Evolutionary conservation across 2,113 vertebrate genomes (phyloP), one percentile per base, ranked within the genome.

Genomic region (Sceloporus tristichus): DNA sequence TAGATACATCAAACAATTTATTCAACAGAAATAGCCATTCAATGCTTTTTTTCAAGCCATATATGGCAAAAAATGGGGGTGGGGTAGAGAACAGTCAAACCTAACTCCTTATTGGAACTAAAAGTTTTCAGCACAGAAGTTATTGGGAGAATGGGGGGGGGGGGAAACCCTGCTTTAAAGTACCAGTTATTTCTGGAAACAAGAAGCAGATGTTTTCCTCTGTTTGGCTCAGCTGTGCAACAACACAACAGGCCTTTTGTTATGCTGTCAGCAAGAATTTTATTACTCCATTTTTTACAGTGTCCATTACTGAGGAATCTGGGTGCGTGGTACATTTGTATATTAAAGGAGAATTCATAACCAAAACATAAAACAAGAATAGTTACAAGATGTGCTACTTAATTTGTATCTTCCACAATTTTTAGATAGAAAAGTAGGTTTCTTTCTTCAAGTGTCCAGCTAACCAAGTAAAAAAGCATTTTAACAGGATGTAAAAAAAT

Each of bases 191-290:
- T 95, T 93, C 90, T 94, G 91, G 92, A 96, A 96, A 96, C 94
- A 95, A 95, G 94, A 95, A 95, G 89, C 91, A 94, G 95, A 94
- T 96, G 95, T 94, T 95, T 93, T 93, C 91, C 80, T 93, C 94
- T 91, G 90, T 95, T 93, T 93, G 91, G 92, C 94, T 94, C 90
- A 94, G 95, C 94, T 95, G 89, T 89, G 90, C 88, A 94, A 90
- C 93, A 92, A 88, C 87, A 96, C 95, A 96, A 95, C 68, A 92
- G 90, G 90, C 93, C 88, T 93, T 96, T 94, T 96, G 95, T 96
- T 95, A 92, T 59, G 71, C 90, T 93, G 92, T 92, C 95, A 93
- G 93, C 90, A 94, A 94, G 87, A 86, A 95, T 94, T 92, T 92
- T 88, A 93, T 94, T 95, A 91, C 88, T 93, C 90, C 53, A 90